Evolutionary conservation across 2,113 vertebrate genomes (phyloP), one percentile per base, ranked within the genome.

Genomic region (Pogona vitticeps): DNA sequence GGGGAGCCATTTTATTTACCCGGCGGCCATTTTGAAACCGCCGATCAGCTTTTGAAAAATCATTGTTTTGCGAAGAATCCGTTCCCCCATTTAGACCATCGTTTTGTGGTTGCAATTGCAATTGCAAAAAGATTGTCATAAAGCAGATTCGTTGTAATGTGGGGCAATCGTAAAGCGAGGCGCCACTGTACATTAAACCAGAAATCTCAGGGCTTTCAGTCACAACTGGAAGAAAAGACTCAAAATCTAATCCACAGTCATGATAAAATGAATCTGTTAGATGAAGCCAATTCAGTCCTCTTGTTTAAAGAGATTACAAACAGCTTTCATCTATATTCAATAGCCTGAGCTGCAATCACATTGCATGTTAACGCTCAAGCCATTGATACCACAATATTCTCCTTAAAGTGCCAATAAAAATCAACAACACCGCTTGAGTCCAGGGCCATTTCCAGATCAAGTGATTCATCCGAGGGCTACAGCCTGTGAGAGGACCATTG

Each of bases 331-430:
- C 28, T 42, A 82, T 17, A 46, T 68, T 70, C 31, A 52, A n/a
- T 46, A 68, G 46, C 40, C 63, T 68, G 80, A 40, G 38, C 38
- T 67, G 31, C 38, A 85, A 76, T 85, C n/a, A 65, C 67, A 21
- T 23, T 56, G 13, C 23, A 77, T 76, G 20, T 77, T 40, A 85
- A 59, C 8, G 5, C 40, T 77, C 61, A 67, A 15, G n/a, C 21
- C 75, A 68, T 52, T 67, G 73, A 65, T 40, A 52, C 28, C 38
- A 5, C 61, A 77, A 73, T 58, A 46, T 18, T 68, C 42, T 85
- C 46, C 40, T 18, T 67, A 68, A 85, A 78, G 61, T 68, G 33
- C 63, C 75, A 67, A 58, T 52, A 68, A 85, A 84, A 70, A 84
- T 67, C 76, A 33, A 68, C 65, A 78, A 33, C 28, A 63, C 75